Evolutionary conservation across 2,888 invertebrate species (phyloP), one percentile per base, ranked within the genome.

Genomic region (Galerucella calmariensis): DNA sequence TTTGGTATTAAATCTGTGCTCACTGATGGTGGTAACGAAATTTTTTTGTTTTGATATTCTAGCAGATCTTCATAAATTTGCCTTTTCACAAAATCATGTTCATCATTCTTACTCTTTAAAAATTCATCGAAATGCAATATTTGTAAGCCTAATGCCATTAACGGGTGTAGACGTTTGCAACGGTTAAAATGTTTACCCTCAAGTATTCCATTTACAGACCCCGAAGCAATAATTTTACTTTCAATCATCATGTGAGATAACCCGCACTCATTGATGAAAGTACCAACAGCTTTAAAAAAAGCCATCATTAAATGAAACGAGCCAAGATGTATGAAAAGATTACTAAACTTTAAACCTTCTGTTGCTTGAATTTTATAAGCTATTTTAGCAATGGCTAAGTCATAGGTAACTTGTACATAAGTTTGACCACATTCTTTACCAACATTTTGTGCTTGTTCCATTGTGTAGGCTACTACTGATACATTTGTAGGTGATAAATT

Each of bases 311-410:
- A 74, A 66, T 81, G 80, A 79, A 87, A 86, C 59, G 79, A 35
- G 79, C 85, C 85, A 41, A 83, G 73, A 79, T 84, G 82, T 48
- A 85, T 83, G 71, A 84, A 85, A 69, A 86, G 44, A 69, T 82
- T 81, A 69, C 82, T 75, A 82, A 82, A 85, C 73, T 73, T 75
- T 70, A 81, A 79, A 56, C 56, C 65, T 73, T 81, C 80, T n/a
- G 73, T 73, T 67, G 78, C 44, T 76, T 83, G 81, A 73, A 84
- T 82, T 80, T 80, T 78, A 56, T 79, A 71, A 24, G 78, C 79
- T 74, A 81, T 73, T 80, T 79, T 80, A 68, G 83, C 79, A 63
- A 84, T 84, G 5, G 83, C 84, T 59, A 85, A 75, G 79, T 84
- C 84, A 76, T 84, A 84, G n/a, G 84, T 84, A 0, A 84, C 81